Conservation (phyloP, 2,113 vertebrate species). For the Uropsilus gracilis region DNA sequence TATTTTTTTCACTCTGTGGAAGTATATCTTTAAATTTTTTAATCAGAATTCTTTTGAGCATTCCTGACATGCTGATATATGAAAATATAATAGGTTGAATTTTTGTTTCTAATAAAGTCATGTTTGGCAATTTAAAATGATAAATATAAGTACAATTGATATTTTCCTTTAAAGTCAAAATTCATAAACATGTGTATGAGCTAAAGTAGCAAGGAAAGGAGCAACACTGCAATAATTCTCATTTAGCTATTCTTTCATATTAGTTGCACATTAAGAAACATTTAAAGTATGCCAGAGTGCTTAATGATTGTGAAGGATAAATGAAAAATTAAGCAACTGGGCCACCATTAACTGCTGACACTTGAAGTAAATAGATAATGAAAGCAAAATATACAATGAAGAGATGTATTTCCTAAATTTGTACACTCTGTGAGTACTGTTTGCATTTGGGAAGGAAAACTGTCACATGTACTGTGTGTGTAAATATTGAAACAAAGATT, state of each 20-base stretch:
- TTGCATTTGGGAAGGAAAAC: background rate
- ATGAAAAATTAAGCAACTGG: background rate
- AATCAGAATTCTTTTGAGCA: background rate
- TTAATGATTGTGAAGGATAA: background rate
- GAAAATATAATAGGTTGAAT: background rate
- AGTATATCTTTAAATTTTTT: background rate
- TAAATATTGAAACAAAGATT: constrained; percentile 23
- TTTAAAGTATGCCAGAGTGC: background rate
- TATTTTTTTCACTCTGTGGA: background rate
- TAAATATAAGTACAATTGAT: background rate
- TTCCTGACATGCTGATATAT: background rate
- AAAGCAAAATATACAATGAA: background rate
- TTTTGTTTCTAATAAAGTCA: background rate
- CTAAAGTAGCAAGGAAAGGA: background rate
- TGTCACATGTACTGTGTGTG: accelerated
- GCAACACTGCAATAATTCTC: background rate
- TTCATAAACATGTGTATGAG: background rate
- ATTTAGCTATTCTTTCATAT: background rate
- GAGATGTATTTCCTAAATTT: background rate
- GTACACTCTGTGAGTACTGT: background rate
- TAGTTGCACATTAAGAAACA: background rate
- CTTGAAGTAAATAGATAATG: background rate
- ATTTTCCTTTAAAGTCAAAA: constrained; percentile 21
- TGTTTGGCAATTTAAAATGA: background rate
- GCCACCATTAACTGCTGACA: background rate